phyloP scores from a whole-genome alignment of 2,113 vertebrate genomes.

The Excalfactoria chinensis region DNA sequence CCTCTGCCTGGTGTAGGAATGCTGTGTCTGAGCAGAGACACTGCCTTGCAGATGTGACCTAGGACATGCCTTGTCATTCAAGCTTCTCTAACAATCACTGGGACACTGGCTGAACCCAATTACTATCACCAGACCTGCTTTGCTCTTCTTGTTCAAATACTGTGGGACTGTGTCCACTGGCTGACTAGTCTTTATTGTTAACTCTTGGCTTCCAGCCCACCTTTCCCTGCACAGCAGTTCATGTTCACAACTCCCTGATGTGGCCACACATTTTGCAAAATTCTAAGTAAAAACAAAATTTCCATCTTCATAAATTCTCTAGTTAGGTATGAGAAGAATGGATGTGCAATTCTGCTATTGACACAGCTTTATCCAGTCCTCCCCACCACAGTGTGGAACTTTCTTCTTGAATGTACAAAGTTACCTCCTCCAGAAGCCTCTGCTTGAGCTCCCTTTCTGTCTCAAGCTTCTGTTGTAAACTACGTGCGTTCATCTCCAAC shows the following conservation, averaged over 20 bases:
- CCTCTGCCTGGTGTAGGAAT: neutral
- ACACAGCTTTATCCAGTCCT: neutral
- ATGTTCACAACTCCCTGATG: neutral
- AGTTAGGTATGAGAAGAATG: neutral
- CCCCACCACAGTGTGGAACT: neutral
- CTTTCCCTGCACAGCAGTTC: neutral
- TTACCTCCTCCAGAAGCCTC: constrained; percentile 95
- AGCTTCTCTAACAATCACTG: neutral
- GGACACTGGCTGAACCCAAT: neutral
- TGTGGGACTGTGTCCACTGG: neutral
- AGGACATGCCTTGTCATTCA: neutral
- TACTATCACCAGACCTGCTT: neutral
- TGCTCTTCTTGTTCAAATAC: neutral
- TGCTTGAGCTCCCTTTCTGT: constrained; percentile 96
- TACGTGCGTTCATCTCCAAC: constrained; percentile 97
- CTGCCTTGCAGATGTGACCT: neutral
- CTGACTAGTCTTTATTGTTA: neutral
- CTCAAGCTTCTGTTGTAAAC: constrained; percentile 97
- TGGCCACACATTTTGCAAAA: neutral
- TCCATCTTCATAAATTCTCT: neutral
- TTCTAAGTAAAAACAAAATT: neutral
- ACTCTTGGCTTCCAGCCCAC: neutral
- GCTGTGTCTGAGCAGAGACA: neutral
- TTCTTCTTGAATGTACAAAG: constrained; percentile 3
- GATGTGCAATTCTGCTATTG: neutral